These are phyloP conservation scores for Entelurus aequoreus DNA, from an alignment of 2,113 vertebrate genomes.

Conservation along the genomic window DNA sequence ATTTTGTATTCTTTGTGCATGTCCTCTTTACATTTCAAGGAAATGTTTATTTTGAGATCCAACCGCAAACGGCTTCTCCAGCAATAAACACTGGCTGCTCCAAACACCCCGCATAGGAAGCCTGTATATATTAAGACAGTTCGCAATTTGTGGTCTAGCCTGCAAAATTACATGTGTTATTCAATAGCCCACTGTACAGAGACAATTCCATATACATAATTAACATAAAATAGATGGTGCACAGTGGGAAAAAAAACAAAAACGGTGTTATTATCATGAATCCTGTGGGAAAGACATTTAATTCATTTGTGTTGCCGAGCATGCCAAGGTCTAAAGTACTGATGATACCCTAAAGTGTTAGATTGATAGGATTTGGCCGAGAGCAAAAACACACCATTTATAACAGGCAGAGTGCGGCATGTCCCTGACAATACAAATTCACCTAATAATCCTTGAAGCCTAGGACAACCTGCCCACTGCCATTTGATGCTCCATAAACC, in stretches of 20 bases:
- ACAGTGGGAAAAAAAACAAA: slow-evolving; percentile 2
- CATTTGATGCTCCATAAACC: slow-evolving; percentile 26
- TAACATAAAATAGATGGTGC: slow-evolving; percentile 7
- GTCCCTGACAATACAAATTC: slow-evolving; percentile 44
- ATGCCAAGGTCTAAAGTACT: slow-evolving; percentile 36
- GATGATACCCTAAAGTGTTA: slow-evolving; percentile 48
- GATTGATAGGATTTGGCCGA: slow-evolving; percentile 53
- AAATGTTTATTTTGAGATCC: slow-evolving; percentile 49
- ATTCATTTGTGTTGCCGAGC: slow-evolving; percentile 28
- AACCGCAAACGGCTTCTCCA: slow-evolving; percentile 19
- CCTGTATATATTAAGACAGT: slow-evolving; percentile 15
- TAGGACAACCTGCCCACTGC: slow-evolving; percentile 32
- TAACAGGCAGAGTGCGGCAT: slow-evolving; percentile 41
- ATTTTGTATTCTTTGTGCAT: slow-evolving; percentile 20
- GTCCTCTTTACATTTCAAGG: slow-evolving; percentile 51
- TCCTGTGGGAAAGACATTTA: slow-evolving; percentile 12
- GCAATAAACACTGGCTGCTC: slow-evolving; percentile 17
- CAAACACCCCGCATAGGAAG: slow-evolving; percentile 14
- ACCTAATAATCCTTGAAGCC: slow-evolving; percentile 59
- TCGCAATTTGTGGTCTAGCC: background rate
- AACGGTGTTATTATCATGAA: slow-evolving; percentile 22
- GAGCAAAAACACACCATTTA: slow-evolving; percentile 51
- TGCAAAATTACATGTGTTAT: slow-evolving; percentile 17
- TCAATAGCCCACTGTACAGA: background rate
- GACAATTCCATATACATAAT: slow-evolving; percentile 1